A percentile compares a stretch with the other conserved stretches of the same genome.
These are phyloP conservation scores for Synanthedon tipuliformis DNA, from an alignment of 2,888 invertebrate genomes.

Conservation along the genomic window DNA sequence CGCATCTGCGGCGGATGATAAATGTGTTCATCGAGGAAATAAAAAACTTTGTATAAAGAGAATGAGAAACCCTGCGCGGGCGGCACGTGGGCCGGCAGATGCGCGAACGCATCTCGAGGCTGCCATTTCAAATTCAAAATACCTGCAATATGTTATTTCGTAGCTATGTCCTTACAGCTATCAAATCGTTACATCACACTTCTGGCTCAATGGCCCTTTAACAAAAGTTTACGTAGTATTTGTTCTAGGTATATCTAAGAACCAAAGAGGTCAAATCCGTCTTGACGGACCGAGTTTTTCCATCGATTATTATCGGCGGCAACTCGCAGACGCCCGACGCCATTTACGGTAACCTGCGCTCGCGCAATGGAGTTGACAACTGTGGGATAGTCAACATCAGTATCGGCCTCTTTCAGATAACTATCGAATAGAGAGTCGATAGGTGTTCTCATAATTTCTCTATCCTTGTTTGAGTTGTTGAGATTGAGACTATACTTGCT, in stretches of 20 bases:
- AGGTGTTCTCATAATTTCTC: conserved; percentile 53
- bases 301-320: conserved; percentile 49
- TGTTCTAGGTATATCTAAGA: conserved; percentile 12
- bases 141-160: conserved; percentile 46
- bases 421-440: conserved; percentile 33
- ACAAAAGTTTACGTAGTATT: neutral
- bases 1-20: conserved; percentile 60
- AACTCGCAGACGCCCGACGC: conserved; percentile 37
- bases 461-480: conserved; percentile 30
- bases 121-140: conserved; percentile 24
- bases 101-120: conserved; percentile 46
- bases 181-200: neutral
- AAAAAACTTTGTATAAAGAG: conserved; percentile 40
- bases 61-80: conserved; percentile 37
- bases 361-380: conserved; percentile 51
- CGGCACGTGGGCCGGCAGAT: conserved; percentile 68
- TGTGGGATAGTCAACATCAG: conserved; percentile 57
- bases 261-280: conserved; percentile 60
- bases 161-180: conserved; percentile 15
- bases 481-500: no score
- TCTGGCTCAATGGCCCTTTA: neutral
- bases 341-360: conserved; percentile 59
- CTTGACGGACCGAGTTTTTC: conserved; percentile 55
- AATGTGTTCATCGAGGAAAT: conserved; percentile 46
- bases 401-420: conserved; percentile 36